A percentile compares a stretch with the other conserved stretches of the same genome.
Evolutionary conservation across 2,888 invertebrate species (phyloP).

Genomic region (Xanthorhoe spadicearia): DNA sequence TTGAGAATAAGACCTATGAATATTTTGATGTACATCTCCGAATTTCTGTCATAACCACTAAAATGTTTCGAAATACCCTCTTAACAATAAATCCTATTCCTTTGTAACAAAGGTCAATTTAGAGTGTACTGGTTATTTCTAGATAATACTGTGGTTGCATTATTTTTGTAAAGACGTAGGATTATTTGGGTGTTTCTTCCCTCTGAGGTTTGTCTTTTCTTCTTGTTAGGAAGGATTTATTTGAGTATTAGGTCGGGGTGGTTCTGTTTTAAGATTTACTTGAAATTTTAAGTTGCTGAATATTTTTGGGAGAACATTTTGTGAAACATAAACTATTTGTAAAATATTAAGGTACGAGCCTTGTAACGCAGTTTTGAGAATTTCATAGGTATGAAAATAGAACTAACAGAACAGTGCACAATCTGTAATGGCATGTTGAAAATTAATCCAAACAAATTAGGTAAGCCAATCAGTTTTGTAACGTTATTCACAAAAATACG

Average conservation of each 20-base stretch:
- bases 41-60: constrained; percentile 61
- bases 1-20: constrained; percentile 70
- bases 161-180: constrained; percentile 63
- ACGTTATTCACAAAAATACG: no score
- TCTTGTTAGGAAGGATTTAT: constrained; percentile 65
- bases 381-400: no score
- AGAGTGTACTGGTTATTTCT: constrained; percentile 17
- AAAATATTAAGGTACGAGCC: neutral
- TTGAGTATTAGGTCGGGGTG: constrained; percentile 55
- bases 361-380: no score
- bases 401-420: no score
- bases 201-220: constrained; percentile 64
- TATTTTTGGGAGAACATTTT: constrained; percentile 8
- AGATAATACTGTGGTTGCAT: constrained; percentile 53
- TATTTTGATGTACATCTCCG: constrained; percentile 66
- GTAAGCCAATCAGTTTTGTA: no score
- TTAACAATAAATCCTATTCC: constrained; percentile 26
- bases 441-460: no score
- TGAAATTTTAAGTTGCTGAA: constrained; percentile 20
- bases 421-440: no score
- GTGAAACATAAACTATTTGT: neutral
- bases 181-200: constrained; percentile 58
- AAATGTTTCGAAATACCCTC: constrained; percentile 52
- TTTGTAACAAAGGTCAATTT: constrained; percentile 35
- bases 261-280: constrained; percentile 51